Percentiles rank a stretch among this genome's conserved stretches.
Evolutionary conservation across 2,113 vertebrate genomes (phyloP).

Genomic region (Chloroceryle aenea): DNA sequence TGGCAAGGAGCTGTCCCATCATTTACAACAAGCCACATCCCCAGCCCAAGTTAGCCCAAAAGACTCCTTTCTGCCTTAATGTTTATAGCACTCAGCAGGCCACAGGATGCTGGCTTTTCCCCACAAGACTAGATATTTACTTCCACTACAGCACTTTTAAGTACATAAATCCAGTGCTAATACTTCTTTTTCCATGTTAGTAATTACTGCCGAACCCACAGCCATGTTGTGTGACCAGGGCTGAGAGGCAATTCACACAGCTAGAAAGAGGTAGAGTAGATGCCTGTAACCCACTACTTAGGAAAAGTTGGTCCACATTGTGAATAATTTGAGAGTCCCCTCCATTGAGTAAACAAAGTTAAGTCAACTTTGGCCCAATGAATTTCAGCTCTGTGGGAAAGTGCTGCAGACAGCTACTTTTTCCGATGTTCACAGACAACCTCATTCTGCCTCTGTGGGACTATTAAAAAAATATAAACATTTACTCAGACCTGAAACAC

Average conservation of each 20-base stretch:
- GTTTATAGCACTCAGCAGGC: not conserved
- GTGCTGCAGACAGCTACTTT: not conserved
- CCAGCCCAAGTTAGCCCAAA: not conserved
- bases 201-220: constrained; percentile 12
- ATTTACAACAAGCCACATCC: not conserved
- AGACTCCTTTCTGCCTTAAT: not conserved
- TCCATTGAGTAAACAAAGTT: not conserved
- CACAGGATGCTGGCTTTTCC: not conserved
- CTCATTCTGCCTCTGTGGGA: not conserved
- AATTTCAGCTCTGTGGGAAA: not conserved
- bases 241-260: not conserved
- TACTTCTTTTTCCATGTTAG: not conserved
- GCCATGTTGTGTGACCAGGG: not conserved
- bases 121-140: not conserved
- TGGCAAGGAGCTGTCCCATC: not conserved
- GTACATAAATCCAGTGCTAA: not conserved
- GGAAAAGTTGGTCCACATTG: not conserved
- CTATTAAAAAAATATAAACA: not conserved
- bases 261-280: not conserved
- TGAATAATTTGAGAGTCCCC: not conserved
- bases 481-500: not conserved
- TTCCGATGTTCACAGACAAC: not conserved
- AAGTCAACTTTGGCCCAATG: not conserved
- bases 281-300: not conserved
- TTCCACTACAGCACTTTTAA: not conserved